Conservation (phyloP, 1,140 invertebrate genomes). For the Drosophila sp. region DNA sequence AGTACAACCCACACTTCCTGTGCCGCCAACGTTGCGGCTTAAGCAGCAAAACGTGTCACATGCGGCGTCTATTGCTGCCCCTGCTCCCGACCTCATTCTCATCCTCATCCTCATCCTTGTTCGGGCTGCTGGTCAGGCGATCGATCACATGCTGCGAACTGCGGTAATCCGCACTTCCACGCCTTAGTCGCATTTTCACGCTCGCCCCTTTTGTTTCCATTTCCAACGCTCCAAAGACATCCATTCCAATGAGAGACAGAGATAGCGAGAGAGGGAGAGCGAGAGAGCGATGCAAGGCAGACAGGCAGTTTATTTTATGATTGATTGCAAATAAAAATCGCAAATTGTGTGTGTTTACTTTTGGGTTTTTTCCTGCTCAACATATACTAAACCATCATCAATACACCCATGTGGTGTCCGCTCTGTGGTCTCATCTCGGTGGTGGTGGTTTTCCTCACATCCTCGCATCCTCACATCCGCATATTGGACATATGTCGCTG, state of each 20-base stretch:
- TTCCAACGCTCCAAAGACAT: constrained; percentile 53
- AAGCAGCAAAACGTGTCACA: constrained; percentile 76
- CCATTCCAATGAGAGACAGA: neutral
- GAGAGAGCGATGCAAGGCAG: neutral
- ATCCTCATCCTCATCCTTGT: neutral
- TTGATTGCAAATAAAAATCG: constrained; percentile 83
- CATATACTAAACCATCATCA: constrained; percentile 13
- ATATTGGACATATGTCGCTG: constrained; percentile 72
- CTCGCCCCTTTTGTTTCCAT: constrained; percentile 68
- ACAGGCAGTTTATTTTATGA: constrained; percentile 82
- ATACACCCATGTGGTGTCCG: constrained; percentile 42
- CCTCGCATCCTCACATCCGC: too few relatives aligned
- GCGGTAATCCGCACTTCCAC: constrained; percentile 82
- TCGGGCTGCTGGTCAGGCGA: constrained; percentile 48
- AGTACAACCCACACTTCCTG: constrained; percentile 78
- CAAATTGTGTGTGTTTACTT: constrained; percentile 80
- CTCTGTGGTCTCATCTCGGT: constrained; percentile 13
- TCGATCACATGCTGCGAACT: constrained; percentile 81
- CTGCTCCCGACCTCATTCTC: constrained; percentile 7
- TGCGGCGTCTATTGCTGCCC: constrained; percentile 59
- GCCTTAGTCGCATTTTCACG: constrained; percentile 80
- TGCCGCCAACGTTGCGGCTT: constrained; percentile 42
- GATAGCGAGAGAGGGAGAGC: neutral
- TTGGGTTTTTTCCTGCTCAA: constrained; percentile 56
- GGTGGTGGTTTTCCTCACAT: constrained; percentile 67